phyloP scores from a whole-genome alignment of 2,888 invertebrate species.

The Idaea straminata region DNA sequence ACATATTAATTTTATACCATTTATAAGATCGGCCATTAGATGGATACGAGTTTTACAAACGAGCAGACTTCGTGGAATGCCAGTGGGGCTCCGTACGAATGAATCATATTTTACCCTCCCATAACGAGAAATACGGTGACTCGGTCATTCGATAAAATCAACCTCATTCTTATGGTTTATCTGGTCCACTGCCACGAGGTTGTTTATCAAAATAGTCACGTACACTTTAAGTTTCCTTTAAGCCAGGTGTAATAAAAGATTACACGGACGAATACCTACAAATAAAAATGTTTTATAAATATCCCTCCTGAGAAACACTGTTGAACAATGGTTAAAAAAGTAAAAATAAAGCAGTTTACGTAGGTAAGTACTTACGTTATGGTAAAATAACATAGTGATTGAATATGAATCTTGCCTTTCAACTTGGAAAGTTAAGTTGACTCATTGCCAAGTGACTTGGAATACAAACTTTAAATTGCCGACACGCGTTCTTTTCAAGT shows the following conservation, averaged over 20 bases:
- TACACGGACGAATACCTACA: neutral
- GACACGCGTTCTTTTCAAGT: too few relatives aligned
- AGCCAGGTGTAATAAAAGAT: constrained; percentile 1
- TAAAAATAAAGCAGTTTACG: neutral
- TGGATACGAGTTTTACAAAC: neutral
- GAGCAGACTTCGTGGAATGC: neutral
- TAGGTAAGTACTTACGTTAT: neutral
- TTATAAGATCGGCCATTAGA: neutral
- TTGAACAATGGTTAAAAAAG: neutral
- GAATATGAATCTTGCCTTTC: neutral
- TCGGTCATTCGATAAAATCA: constrained; percentile 18
- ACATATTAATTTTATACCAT: neutral
- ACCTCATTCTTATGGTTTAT: constrained; percentile 17
- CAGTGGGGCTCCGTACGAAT: constrained; percentile 12
- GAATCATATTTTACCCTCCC: constrained; percentile 32
- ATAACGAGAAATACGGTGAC: constrained; percentile 24
- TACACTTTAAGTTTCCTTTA: neutral
- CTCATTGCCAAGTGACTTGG: neutral
- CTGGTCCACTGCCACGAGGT: constrained; percentile 4
- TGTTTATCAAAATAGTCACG: neutral
- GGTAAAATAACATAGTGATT: neutral
- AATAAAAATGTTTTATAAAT: neutral
- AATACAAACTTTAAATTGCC: neutral
- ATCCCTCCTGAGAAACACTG: neutral
- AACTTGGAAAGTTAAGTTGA: neutral